Evolutionary conservation across 1,140 invertebrate species (phyloP), one percentile per base, ranked within the genome.

Genomic region (Drosophila truncata): DNA sequence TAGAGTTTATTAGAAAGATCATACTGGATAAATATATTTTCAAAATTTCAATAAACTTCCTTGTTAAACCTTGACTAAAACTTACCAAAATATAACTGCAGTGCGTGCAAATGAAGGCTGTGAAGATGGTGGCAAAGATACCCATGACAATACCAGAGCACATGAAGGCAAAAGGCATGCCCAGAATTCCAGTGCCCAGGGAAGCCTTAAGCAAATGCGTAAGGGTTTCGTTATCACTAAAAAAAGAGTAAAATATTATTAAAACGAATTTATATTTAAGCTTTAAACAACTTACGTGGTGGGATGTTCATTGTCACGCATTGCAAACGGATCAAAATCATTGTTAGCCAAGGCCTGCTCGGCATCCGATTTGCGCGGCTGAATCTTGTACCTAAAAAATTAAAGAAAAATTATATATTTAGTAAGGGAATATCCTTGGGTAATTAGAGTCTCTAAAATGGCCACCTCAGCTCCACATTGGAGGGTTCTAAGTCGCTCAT

Each of bases 151-250:
- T 93, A 57, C 98, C 98, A 8, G 97, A 95, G 91, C 95, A 95
- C 87, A 95, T 96, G 81, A 98, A 97, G 16, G 97, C 97, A 41
- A 95, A 93, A 0, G 97, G 97, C 97, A 98, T 98, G 14, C 97
- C 97, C 64, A 99, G 93, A 78, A 99, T 98, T 44, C 98, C 98
- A 6, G 97, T 98, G 11, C 98, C 98, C 47, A 99, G 94, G 14
- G 97, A 98, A 11, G 96, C 97, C 93, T 98, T 98, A 67, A 98
- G 93, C 71, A 98, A 94, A 94, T 98, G 97, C 47, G 96, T 97
- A 49, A 98, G 93, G 0, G 97, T 98, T 88, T 97, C 96, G 91
- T 95, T 95, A 93, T 97, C 96, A 37, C 96, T 97, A 93, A 23
- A 23, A 92, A 67, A 57, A 66, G 52, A 35, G 1, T 23, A 47